Conservation (phyloP, 92 coral and sea anemone genomes). For the Paramuricea clavata region DNA sequence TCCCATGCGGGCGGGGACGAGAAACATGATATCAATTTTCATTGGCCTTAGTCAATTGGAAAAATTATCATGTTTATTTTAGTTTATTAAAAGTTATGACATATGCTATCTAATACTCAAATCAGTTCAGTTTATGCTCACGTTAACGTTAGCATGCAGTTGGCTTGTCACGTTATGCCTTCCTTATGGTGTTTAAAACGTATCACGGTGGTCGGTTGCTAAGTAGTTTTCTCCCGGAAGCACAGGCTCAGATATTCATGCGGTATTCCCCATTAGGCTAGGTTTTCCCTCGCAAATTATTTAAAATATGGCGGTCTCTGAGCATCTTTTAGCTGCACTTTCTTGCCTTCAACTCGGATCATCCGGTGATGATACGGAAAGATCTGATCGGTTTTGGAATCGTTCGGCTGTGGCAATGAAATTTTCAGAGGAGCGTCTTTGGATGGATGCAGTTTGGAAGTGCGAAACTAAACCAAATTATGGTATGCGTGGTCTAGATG, state of each 20-base stretch:
- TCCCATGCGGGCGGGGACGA: too few relatives aligned
- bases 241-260: not conserved
- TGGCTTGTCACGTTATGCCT: too few relatives aligned
- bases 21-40: too few relatives aligned
- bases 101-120: too few relatives aligned
- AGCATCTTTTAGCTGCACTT: not conserved
- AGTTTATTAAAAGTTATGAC: too few relatives aligned
- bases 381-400: slow-evolving; percentile 64
- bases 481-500: slow-evolving; percentile 55
- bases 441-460: slow-evolving; percentile 44
- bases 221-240: not conserved
- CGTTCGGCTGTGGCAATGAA: slow-evolving; percentile 49
- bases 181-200: too few relatives aligned
- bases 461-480: slow-evolving; percentile 54
- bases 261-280: not conserved
- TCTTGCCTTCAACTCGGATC: not conserved
- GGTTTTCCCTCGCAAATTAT: not conserved
- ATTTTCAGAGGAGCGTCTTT: slow-evolving; percentile 36
- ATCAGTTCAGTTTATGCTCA: too few relatives aligned
- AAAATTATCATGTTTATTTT: too few relatives aligned
- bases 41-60: too few relatives aligned
- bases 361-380: slow-evolving; percentile 51
- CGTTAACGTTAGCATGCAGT: too few relatives aligned
- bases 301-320: not conserved
- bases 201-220: not conserved